Percentiles rank a stretch among this genome's conserved stretches.
Conservation (phyloP, 2,888 invertebrate species). For the Zeuzera pyrina region DNA sequence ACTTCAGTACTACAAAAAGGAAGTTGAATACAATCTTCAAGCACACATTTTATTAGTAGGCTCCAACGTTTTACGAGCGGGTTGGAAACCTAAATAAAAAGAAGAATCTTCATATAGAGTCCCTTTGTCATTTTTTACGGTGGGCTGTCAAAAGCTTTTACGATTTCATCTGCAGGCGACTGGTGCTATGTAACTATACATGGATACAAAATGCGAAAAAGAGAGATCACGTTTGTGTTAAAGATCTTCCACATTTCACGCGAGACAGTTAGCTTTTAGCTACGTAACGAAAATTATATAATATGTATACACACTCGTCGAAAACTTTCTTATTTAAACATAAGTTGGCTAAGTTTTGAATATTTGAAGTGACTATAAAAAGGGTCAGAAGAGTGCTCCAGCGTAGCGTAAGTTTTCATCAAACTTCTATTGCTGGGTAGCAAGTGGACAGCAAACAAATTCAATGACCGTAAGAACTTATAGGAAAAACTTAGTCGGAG, state of each 20-base stretch:
- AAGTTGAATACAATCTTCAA: conserved; percentile 38
- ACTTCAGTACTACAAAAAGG: conserved; percentile 13
- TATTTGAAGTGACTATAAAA: conserved; percentile 37
- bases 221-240: too few relatives aligned
- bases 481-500: conserved; percentile 36
- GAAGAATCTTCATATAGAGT: conserved; percentile 54
- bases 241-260: too few relatives aligned
- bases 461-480: conserved; percentile 56
- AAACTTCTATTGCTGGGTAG: conserved; percentile 40
- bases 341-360: conserved; percentile 16
- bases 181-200: too few relatives aligned
- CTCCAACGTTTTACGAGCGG: conserved; percentile 50
- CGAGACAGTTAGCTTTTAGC: too few relatives aligned
- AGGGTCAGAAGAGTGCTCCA: conserved; percentile 25
- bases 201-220: too few relatives aligned
- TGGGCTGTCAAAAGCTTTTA: conserved; percentile 57
- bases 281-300: too few relatives aligned
- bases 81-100: conserved; percentile 54
- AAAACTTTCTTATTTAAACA: not conserved
- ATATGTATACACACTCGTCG: too few relatives aligned
- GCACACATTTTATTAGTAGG: conserved; percentile 52
- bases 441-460: conserved; percentile 57
- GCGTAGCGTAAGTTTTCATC: conserved; percentile 45
- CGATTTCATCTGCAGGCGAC: conserved; percentile 29
- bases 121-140: conserved; percentile 62